These are phyloP conservation scores for Drosophila robusta DNA, from an alignment of 2,888 invertebrate genomes.

Conservation along the genomic window DNA sequence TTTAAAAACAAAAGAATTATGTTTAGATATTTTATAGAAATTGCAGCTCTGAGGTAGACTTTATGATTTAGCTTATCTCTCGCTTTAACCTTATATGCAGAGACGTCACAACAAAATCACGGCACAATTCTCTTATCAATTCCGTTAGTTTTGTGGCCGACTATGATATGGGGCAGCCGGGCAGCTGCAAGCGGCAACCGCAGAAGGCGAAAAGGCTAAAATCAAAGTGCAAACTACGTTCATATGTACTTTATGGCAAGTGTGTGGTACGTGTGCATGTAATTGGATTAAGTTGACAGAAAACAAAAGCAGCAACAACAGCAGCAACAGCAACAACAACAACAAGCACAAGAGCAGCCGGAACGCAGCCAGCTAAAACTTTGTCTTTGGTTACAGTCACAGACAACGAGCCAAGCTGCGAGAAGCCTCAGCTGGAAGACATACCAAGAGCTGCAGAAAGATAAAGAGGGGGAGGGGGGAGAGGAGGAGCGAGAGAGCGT, in stretches of 20 bases:
- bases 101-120: background rate
- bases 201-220: constrained; percentile 24
- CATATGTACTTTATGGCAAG: constrained; percentile 13
- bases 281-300: constrained; percentile 77
- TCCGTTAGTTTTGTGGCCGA: constrained; percentile 31
- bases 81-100: background rate
- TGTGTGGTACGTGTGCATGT: constrained; percentile 38
- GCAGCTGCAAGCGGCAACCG: constrained; percentile 6
- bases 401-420: constrained; percentile 32
- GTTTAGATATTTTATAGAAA: background rate
- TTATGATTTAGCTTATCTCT: background rate
- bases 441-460: background rate
- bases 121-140: constrained; percentile 30
- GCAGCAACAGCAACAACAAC: background rate
- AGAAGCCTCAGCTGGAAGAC: constrained; percentile 33
- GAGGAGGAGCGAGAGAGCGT: background rate
- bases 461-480: background rate
- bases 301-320: constrained; percentile 43
- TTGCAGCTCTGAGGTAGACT: background rate
- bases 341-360: constrained; percentile 20
- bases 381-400: constrained; percentile 67
- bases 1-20: no score
- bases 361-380: constrained; percentile 66
- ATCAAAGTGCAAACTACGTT: constrained; percentile 56
- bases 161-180: constrained; percentile 4